Evolutionary conservation across 2,888 invertebrate genomes (phyloP).

Genomic region (Lutraria lutraria): DNA sequence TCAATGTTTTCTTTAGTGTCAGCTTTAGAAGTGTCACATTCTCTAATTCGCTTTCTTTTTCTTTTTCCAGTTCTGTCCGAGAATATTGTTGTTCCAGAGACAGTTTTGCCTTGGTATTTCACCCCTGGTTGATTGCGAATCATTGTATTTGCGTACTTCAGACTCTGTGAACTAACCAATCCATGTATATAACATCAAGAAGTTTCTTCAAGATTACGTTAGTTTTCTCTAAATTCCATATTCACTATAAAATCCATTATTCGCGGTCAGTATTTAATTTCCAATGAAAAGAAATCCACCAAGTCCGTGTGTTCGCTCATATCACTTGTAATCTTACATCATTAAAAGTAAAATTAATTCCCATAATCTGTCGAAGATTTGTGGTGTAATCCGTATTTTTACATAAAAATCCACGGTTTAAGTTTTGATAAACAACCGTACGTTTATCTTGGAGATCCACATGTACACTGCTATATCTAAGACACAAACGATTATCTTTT

Average conservation of each 20-base stretch:
- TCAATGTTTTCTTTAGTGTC: slow-evolving; percentile 14
- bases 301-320: neutral
- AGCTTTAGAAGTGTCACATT: slow-evolving; percentile 34
- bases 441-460: slow-evolving; percentile 7
- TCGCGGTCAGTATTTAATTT: neutral
- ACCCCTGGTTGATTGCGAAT: slow-evolving; percentile 29
- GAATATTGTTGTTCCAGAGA: slow-evolving; percentile 28
- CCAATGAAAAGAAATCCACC: neutral
- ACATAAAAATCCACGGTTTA: slow-evolving; percentile 12
- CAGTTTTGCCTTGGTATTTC: slow-evolving; percentile 23
- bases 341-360: slow-evolving; percentile 1
- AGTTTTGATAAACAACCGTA: neutral
- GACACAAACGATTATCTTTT: neutral
- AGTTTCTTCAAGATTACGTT: neutral
- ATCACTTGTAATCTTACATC: neutral
- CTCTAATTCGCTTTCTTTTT: slow-evolving; percentile 38
- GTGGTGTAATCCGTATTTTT: slow-evolving; percentile 11
- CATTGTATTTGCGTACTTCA: slow-evolving; percentile 10
- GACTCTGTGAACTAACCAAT: neutral
- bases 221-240: neutral
- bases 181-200: neutral
- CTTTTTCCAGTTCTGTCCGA: slow-evolving; percentile 37
- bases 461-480: slow-evolving; percentile 3
- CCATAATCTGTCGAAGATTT: neutral
- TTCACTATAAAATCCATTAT: neutral